Conservation (phyloP, 2,113 vertebrate species). For the Aviceda subcristata region DNA sequence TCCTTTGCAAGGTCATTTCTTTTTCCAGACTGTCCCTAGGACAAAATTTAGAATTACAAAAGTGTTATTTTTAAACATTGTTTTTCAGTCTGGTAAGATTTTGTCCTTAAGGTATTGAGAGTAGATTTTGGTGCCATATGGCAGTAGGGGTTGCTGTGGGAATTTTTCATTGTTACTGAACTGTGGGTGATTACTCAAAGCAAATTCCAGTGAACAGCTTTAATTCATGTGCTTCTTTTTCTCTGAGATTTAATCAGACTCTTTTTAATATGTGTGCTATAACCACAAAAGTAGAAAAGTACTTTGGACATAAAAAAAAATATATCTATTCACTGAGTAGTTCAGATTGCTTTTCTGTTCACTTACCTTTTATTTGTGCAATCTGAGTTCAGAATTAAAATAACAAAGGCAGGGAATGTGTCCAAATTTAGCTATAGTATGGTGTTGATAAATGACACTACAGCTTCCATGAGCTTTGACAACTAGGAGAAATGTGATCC, state of each 20-base stretch:
- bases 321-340: neutral
- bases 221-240: neutral
- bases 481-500: neutral
- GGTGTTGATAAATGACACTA: neutral
- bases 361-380: neutral
- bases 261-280: neutral
- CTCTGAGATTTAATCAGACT: neutral
- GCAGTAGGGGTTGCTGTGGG: constrained; percentile 20
- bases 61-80: neutral
- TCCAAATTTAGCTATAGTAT: neutral
- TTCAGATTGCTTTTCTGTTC: neutral
- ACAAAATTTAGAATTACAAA: constrained; percentile 20
- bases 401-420: neutral
- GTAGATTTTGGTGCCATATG: constrained; percentile 41
- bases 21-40: neutral
- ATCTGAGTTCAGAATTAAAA: neutral
- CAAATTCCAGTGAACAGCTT: neutral
- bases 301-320: neutral
- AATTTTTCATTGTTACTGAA: constrained; percentile 37
- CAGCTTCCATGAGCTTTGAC: neutral
- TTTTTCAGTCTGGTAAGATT: neutral
- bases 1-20: neutral
- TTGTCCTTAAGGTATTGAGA: neutral
- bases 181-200: constrained; percentile 27
- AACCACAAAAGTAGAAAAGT: neutral